Base-by-base conservation (phyloP, 2,797 vertebrate genomes). In the Choloepus didactylus region DNA sequence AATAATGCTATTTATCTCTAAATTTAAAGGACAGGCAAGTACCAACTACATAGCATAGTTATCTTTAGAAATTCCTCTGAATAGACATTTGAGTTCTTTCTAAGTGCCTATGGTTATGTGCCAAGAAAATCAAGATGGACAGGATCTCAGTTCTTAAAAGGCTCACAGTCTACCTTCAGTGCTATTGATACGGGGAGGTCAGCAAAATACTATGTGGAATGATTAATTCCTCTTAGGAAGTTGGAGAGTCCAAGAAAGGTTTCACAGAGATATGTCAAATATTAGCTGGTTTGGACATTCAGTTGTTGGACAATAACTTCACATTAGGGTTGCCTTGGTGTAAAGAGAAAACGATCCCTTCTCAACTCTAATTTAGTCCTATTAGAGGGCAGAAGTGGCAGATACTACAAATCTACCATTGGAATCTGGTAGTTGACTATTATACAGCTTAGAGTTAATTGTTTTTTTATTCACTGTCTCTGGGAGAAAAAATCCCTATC, bases 21-120 rank as follows among this genome's bases (percentile, higher is more conserved):
- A 67, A 92, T 29, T 76, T 91, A 84, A 88, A 96, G 66, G 16
- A 66, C 31, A 76, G 51, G 29, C 9, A 83, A 94, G 46, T 64
- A 83, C 29, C 79, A 76, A 79, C 31, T 66, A 54, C 25, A 38
- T 38, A 12, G 44, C 66, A 80, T 1, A 66, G 41, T 1, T 51
- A 51, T n/a, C 44, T 35, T 81, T 23, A 23, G 59, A 81, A 95
- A 44, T 73, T 66, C 19, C 41, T 87, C 59, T 81, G 80, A 80
- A 59, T 25, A 77, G 54, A 72, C 59, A 92, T 25, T 62, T 9
- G 38, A 75, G 10, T 80, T 92, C 41, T 70, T 80, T 79, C 62
- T 41, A 83, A 88, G 56, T 73, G 60, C 25, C 70, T 83, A 8
- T 64, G 35, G 69, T 46, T 27, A 81, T n/a, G 23, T 89, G 56